Evolutionary conservation across 2,797 vertebrate species (phyloP).

Genomic region (Danio albolineatus): DNA sequence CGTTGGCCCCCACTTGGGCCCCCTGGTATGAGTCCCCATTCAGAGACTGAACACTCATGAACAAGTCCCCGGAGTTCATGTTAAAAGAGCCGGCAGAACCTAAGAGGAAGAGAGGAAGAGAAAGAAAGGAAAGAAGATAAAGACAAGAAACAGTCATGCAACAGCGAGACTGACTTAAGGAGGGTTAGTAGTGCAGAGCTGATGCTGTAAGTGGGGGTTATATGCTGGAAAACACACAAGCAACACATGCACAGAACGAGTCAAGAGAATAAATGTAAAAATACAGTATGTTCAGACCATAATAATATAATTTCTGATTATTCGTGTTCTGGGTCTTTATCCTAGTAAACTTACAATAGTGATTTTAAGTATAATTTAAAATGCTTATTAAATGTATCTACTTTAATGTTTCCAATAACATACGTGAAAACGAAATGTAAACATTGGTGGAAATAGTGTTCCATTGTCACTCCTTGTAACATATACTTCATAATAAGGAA

Average conservation of each 20-base stretch:
- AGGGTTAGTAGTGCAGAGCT: slow-evolving; percentile 70
- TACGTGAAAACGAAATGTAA: too few species aligned
- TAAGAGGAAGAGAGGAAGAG: slow-evolving; percentile 72
- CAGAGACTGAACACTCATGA: slow-evolving; percentile 99
- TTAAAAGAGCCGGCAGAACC: slow-evolving; percentile 99
- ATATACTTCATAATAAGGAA: too few species aligned
- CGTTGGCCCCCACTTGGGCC: slow-evolving; percentile 99
- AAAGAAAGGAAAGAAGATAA: slow-evolving; percentile 66
- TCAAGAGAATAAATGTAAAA: neutral
- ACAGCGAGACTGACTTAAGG: slow-evolving; percentile 70
- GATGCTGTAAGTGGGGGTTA: slow-evolving; percentile 45
- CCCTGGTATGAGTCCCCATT: slow-evolving; percentile 99
- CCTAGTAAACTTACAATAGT: too few species aligned
- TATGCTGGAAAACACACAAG: neutral
- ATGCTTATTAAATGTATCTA: too few species aligned
- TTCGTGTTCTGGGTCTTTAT: too few species aligned
- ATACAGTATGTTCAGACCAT: neutral
- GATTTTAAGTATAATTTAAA: too few species aligned
- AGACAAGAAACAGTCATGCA: slow-evolving; percentile 78
- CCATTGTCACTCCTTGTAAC: too few species aligned
- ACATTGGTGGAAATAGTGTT: too few species aligned
- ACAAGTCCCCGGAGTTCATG: slow-evolving; percentile 99
- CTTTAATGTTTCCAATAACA: too few species aligned
- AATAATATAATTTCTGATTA: too few species aligned
- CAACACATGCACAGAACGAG: neutral